Conservation (phyloP, 2,797 vertebrate genomes). For the Alectoris magna region DNA sequence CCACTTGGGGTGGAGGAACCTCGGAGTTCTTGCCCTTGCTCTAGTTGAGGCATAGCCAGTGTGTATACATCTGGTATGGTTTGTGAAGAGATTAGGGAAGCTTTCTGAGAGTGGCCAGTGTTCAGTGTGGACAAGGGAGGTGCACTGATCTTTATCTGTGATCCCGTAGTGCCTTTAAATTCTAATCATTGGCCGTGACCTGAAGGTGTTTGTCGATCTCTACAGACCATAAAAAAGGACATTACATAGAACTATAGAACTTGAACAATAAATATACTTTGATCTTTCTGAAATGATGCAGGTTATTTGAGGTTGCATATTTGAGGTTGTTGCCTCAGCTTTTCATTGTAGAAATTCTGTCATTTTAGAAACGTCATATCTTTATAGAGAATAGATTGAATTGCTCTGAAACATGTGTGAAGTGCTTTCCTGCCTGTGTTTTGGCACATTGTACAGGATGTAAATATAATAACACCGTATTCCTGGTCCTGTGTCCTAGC, state of each 20-base stretch:
- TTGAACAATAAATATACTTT: not conserved
- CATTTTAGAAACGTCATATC: not conserved
- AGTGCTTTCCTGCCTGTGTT: not conserved
- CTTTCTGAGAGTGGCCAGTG: not conserved
- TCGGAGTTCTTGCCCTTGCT: not conserved
- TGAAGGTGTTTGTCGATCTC: not conserved
- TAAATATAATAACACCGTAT: not conserved
- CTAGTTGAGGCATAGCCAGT: not conserved
- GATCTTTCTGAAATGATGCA: not conserved
- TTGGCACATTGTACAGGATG: not conserved
- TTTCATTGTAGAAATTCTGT: not conserved
- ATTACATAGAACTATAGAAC: not conserved
- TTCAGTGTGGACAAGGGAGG: not conserved
- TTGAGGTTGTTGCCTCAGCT: not conserved
- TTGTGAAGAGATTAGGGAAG: not conserved
- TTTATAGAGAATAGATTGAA: not conserved
- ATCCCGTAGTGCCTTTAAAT: not conserved
- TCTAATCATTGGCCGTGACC: not conserved
- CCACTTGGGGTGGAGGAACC: fast-evolving
- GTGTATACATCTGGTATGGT: not conserved
- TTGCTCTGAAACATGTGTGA: not conserved
- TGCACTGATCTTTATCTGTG: not conserved
- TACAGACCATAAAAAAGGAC: not conserved
- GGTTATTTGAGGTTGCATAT: not conserved
- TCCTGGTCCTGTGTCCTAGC: not conserved